Percentiles rank a stretch among this genome's conserved stretches.
Evolutionary conservation across 2,888 invertebrate species (phyloP).

Genomic region (Taenaris catops): DNA sequence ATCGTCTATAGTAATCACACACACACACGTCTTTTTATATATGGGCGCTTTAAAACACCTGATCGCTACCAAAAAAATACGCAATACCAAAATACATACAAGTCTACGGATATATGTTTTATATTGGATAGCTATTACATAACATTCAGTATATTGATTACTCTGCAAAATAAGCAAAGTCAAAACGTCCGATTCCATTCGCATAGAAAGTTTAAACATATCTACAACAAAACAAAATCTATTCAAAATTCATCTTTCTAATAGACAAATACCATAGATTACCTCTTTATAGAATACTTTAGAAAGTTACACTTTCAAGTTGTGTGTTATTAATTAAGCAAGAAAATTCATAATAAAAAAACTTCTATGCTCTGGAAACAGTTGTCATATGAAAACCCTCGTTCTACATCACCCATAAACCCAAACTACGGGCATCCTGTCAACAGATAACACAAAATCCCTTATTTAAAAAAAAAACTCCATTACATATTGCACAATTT

Average conservation of each 20-base stretch:
- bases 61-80: constrained; percentile 35
- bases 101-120: constrained; percentile 34
- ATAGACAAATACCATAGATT: too few species aligned
- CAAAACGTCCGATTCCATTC: constrained; percentile 37
- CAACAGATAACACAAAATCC: constrained; percentile 38
- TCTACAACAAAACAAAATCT: too few species aligned
- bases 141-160: constrained; percentile 55
- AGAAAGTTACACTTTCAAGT: too few species aligned
- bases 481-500: constrained; percentile 46
- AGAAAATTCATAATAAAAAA: too few species aligned
- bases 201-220: too few species aligned
- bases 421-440: constrained; percentile 49
- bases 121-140: constrained; percentile 39
- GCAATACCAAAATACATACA: constrained; percentile 41
- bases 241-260: too few species aligned
- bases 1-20: constrained; percentile 21
- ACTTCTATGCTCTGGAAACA: constrained; percentile 44
- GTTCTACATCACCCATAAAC: constrained; percentile 38
- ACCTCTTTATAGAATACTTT: too few species aligned
- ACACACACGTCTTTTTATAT: constrained; percentile 21
- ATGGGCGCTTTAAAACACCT: constrained; percentile 15
- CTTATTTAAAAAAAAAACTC: constrained; percentile 28
- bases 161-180: constrained; percentile 44
- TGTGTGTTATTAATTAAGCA: too few species aligned
- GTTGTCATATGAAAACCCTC: constrained; percentile 29